Evolutionary conservation across 2,888 invertebrate species (phyloP).

Genomic region (Boloria selene): DNA sequence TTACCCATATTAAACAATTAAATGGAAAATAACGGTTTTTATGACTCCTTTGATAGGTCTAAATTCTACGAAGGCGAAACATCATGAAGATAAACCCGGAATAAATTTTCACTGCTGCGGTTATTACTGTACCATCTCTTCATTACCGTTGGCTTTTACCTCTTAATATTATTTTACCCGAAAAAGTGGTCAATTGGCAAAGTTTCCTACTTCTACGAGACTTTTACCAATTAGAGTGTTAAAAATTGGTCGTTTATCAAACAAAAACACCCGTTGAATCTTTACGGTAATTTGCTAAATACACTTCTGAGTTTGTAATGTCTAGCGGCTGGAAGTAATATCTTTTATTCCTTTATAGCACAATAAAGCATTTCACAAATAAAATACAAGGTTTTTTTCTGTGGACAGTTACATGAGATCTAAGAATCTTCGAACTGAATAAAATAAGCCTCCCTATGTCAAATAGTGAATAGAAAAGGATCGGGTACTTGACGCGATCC

Average conservation of each 20-base stretch:
- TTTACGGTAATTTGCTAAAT: constrained; percentile 1
- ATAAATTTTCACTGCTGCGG: background rate
- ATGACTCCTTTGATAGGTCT: background rate
- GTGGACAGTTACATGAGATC: constrained; percentile 16
- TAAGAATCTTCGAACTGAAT: constrained; percentile 14
- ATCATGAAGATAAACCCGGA: background rate
- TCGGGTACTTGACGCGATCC: constrained; percentile 21
- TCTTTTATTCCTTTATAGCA: background rate
- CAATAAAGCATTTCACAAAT: background rate
- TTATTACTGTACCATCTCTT: constrained; percentile 1
- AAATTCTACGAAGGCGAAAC: background rate
- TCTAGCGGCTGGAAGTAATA: constrained; percentile 3
- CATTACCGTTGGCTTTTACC: constrained; percentile 6
- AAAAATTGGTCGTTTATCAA: constrained; percentile 6
- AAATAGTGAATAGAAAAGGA: constrained; percentile 24
- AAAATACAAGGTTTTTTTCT: background rate
- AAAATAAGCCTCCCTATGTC: constrained; percentile 28
- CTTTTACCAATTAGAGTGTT: constrained; percentile 6
- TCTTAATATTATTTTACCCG: constrained; percentile 11
- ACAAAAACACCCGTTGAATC: constrained; percentile 1
- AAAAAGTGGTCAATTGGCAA: background rate
- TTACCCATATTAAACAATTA: background rate
- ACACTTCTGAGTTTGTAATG: background rate
- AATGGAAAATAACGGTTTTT: background rate
- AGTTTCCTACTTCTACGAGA: constrained; percentile 3